These are phyloP conservation scores for Carpatolechia fugitivella DNA, from an alignment of 2,888 invertebrate genomes.

Conservation along the genomic window DNA sequence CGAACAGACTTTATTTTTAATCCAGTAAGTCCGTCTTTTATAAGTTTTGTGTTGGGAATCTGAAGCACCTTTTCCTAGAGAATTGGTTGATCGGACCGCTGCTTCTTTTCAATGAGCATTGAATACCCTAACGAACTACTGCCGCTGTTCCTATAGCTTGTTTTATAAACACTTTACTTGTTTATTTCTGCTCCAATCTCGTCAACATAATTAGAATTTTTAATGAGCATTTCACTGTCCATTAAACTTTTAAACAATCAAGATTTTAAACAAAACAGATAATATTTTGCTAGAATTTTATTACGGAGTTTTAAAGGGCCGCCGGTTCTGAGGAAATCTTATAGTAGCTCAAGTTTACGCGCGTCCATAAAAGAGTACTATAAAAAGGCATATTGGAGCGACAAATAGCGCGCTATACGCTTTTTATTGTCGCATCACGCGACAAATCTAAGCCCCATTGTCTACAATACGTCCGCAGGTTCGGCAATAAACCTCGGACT, in stretches of 20 bases:
- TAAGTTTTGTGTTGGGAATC: neutral
- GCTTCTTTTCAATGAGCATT: conserved; percentile 51
- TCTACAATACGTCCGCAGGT: conserved; percentile 57
- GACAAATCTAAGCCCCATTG: conserved; percentile 60
- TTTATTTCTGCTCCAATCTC: conserved; percentile 40
- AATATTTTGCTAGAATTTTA: conserved; percentile 24
- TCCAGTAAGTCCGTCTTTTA: too few species aligned
- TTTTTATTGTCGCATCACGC: conserved; percentile 55
- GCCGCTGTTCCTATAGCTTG: conserved; percentile 39
- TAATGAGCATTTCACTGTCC: conserved; percentile 38
- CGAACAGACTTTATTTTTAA: too few species aligned
- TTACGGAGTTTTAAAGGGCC: conserved; percentile 28
- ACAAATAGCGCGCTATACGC: conserved; percentile 49
- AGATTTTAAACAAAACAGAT: conserved; percentile 29
- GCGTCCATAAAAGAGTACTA: conserved; percentile 39
- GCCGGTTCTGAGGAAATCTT: conserved; percentile 9
- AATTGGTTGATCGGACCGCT: conserved; percentile 45
- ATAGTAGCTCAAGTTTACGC: conserved; percentile 43
- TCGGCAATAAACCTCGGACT: conserved; percentile 59
- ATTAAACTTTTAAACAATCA: conserved; percentile 38
- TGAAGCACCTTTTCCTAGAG: conserved; percentile 32
- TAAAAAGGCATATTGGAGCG: conserved; percentile 47
- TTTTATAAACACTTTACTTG: conserved; percentile 39
- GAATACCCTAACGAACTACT: conserved; percentile 50
- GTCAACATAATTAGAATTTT: conserved; percentile 49